phyloP scores from a whole-genome alignment of 2,797 vertebrate species.

The Mycteria americana region DNA sequence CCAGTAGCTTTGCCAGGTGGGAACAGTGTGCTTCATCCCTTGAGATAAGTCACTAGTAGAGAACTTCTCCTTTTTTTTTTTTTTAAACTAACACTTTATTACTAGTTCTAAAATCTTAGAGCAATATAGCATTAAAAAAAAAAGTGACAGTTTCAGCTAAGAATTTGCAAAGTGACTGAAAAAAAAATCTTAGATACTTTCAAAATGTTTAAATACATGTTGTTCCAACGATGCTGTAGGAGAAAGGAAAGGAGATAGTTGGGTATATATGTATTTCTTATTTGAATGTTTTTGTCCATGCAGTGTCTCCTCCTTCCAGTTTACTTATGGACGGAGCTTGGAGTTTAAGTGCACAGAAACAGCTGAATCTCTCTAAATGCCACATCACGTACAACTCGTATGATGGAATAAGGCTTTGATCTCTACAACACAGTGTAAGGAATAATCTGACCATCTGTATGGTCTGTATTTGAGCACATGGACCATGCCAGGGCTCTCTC shows the following conservation, averaged over 20 bases:
- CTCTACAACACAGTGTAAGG: background rate
- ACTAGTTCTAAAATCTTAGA: background rate
- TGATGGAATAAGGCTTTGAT: background rate
- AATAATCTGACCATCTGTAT: background rate
- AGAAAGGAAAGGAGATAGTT: background rate
- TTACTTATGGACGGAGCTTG: background rate
- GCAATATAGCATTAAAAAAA: background rate
- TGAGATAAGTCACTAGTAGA: background rate
- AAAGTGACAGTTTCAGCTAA: background rate
- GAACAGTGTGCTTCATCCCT: background rate
- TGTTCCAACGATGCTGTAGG: background rate
- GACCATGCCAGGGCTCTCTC: background rate
- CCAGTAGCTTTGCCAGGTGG: background rate
- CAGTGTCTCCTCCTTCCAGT: background rate
- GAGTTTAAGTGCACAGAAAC: background rate
- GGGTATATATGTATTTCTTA: background rate
- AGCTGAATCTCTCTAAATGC: background rate
- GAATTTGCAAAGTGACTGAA: background rate
- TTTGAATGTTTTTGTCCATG: background rate
- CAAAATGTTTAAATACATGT: background rate
- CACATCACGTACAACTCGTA: background rate
- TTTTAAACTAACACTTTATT: background rate
- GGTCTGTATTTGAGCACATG: background rate
- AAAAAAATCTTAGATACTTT: background rate
- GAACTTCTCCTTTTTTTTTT: background rate